phyloP scores from a whole-genome alignment of 2,888 invertebrate genomes.

The Tridacna crocea region DNA sequence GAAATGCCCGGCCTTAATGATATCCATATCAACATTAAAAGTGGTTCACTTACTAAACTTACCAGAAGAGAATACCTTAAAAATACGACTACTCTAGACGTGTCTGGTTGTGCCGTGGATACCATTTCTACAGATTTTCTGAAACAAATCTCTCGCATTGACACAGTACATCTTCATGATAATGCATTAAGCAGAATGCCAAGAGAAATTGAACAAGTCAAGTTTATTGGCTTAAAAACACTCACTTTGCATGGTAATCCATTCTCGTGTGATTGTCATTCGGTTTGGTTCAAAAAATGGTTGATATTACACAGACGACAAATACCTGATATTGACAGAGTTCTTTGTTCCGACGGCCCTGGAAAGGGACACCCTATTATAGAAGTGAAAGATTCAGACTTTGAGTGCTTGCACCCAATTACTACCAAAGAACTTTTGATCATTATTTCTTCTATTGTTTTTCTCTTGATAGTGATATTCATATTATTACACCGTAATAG shows the following conservation, averaged over 20 bases:
- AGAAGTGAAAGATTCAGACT: constrained; percentile 33
- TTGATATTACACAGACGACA: constrained; percentile 29
- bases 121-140: constrained; percentile 38
- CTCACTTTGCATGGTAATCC: constrained; percentile 57
- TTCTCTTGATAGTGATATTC: constrained; percentile 21
- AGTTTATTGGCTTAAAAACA: constrained; percentile 23
- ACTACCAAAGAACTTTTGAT: neutral
- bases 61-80: constrained; percentile 38
- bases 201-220: constrained; percentile 35
- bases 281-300: constrained; percentile 69
- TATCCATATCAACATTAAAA: constrained; percentile 31
- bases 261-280: constrained; percentile 66
- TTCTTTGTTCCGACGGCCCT: constrained; percentile 33
- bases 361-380: constrained; percentile 26
- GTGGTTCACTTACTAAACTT: constrained; percentile 40
- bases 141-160: constrained; percentile 20
- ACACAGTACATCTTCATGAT: constrained; percentile 45
- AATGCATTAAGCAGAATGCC: constrained; percentile 57
- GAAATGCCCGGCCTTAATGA: constrained; percentile 7
- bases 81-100: constrained; percentile 43
- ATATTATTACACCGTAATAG: neutral
- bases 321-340: constrained; percentile 35
- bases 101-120: constrained; percentile 48
- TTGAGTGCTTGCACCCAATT: constrained; percentile 15
- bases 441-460: neutral